A percentile compares a stretch with the other conserved stretches of the same genome.
phyloP scores from a whole-genome alignment of 2,888 invertebrate genomes.

The Desoria tigrina region DNA sequence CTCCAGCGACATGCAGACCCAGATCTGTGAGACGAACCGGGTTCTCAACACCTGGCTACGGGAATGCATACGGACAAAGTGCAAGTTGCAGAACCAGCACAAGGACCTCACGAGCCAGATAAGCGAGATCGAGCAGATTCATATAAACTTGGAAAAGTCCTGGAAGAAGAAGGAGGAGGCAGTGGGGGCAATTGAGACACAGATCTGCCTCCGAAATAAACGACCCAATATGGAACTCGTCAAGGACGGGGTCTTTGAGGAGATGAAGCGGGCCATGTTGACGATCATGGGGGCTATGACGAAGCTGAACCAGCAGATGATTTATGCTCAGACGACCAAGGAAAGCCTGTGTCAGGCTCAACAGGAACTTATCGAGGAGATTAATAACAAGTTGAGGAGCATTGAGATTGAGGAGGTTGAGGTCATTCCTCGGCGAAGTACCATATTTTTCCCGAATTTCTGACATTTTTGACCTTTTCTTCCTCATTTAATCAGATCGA shows the following conservation, averaged over 20 bases:
- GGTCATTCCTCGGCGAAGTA: not conserved
- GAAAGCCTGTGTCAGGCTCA: not conserved
- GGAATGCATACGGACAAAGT: not conserved
- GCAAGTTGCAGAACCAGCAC: not conserved
- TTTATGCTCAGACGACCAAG: not conserved
- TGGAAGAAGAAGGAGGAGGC: conserved; percentile 3
- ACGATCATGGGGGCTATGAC: not conserved
- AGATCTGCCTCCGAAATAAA: not conserved
- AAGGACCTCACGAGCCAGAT: not conserved
- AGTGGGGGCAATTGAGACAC: not conserved
- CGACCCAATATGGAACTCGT: not conserved
- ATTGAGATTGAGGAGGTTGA: conserved; percentile 8
- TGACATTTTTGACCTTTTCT: no score
- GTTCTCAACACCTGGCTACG: not conserved
- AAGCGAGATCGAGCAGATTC: not conserved
- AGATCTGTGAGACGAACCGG: not conserved
- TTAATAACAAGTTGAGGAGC: not conserved
- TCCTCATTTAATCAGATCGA: no score
- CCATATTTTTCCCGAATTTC: not conserved
- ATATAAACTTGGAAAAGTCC: not conserved
- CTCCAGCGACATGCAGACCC: not conserved
- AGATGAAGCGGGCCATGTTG: not conserved
- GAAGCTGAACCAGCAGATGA: not conserved
- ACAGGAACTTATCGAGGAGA: conserved; percentile 2
- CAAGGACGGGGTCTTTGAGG: not conserved